phyloP scores from a whole-genome alignment of 2,888 invertebrate genomes.

The Corbicula japonica region DNA sequence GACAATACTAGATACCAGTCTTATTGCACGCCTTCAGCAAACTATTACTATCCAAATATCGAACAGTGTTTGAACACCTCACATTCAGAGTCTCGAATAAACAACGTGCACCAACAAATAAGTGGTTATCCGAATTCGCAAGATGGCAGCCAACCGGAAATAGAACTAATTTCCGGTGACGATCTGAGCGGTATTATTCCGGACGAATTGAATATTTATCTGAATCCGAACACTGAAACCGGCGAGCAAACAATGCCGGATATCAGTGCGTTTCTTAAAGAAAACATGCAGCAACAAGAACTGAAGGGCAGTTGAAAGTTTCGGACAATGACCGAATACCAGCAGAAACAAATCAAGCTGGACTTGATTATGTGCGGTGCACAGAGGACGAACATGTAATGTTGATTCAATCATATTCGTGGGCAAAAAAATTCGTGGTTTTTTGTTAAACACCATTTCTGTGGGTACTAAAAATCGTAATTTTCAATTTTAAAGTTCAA shows the following conservation, averaged over 20 bases:
- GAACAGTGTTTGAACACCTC: neutral
- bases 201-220: conserved; percentile 25
- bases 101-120: neutral
- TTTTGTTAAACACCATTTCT: too few species aligned
- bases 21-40: neutral
- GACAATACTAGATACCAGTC: neutral
- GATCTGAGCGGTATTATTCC: conserved; percentile 14
- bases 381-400: neutral
- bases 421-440: too few species aligned
- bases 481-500: too few species aligned
- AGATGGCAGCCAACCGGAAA: too few species aligned
- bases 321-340: neutral
- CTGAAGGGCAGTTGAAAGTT: neutral
- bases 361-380: neutral
- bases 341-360: neutral
- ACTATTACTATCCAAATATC: neutral
- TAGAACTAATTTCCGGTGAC: too few species aligned
- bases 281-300: neutral
- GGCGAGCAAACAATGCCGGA: neutral
- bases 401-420: neutral
- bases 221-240: conserved; percentile 13
- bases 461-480: too few species aligned
- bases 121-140: neutral
- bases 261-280: neutral
- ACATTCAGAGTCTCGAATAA: neutral